Percentiles rank a stretch among this genome's conserved stretches.
These are phyloP conservation scores for Rutpela maculata DNA, from an alignment of 2,888 invertebrate species.

Conservation along the genomic window DNA sequence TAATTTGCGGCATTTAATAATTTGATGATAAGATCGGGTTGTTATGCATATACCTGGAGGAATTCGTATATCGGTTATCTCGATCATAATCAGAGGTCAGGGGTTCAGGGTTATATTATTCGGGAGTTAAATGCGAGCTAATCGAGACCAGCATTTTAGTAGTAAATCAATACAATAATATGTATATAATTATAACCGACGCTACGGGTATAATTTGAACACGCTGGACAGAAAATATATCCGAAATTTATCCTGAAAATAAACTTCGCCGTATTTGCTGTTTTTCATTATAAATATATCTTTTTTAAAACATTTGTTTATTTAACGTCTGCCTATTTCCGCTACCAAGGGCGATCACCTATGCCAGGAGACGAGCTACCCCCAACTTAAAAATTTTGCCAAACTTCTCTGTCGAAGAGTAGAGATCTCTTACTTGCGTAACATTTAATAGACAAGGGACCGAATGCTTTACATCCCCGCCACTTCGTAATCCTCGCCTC, in stretches of 20 bases:
- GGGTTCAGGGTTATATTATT: slow-evolving; percentile 18
- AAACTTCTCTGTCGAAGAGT: no score
- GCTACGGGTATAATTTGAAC: not conserved
- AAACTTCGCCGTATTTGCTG: no score
- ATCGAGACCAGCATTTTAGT: not conserved
- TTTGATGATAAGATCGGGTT: not conserved
- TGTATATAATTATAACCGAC: not conserved
- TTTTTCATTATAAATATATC: no score
- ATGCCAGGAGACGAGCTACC: no score
- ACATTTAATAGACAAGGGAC: no score
- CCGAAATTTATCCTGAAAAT: not conserved
- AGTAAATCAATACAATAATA: not conserved
- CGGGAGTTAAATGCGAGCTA: not conserved
- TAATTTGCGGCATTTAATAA: slow-evolving; percentile 7
- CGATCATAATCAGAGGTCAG: not conserved
- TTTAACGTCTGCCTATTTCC: no score
- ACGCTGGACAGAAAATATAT: not conserved
- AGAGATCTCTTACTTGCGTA: no score
- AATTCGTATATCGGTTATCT: not conserved
- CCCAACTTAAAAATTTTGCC: no score
- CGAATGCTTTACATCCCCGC: no score
- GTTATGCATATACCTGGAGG: not conserved
- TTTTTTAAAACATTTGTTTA: no score
- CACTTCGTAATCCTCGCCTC: no score
- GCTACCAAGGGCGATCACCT: no score